Conservation (phyloP, 2,888 invertebrate genomes). For the Hyposoter didymator region DNA sequence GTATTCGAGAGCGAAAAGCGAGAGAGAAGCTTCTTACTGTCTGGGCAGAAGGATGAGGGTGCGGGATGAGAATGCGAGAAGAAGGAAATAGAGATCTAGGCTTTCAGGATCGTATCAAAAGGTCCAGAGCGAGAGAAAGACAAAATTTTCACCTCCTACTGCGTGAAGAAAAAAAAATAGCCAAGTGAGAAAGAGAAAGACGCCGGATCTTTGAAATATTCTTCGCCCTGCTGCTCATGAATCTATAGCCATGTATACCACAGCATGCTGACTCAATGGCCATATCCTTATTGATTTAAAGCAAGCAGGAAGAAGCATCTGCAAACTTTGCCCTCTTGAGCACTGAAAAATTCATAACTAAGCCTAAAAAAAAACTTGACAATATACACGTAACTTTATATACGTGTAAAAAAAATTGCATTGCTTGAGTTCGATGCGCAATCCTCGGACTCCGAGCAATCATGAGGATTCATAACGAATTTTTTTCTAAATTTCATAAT, state of each 20-base stretch:
- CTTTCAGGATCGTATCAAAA: conserved; percentile 58
- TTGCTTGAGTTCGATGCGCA: neutral
- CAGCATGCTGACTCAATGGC: conserved; percentile 72
- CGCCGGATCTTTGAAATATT: conserved; percentile 81
- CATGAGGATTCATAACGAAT: too few species aligned
- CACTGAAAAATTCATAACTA: conserved; percentile 44
- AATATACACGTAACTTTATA: neutral
- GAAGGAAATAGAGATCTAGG: conserved; percentile 51
- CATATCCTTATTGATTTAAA: conserved; percentile 83
- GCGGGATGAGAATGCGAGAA: conserved; percentile 60
- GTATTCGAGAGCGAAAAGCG: conserved; percentile 52
- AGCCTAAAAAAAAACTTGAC: conserved; percentile 8
- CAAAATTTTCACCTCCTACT: conserved; percentile 52
- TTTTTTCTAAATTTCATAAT: too few species aligned
- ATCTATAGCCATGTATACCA: conserved; percentile 48
- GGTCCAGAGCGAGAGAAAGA: conserved; percentile 49
- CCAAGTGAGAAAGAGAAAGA: conserved; percentile 56
- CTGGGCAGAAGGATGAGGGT: conserved; percentile 37
- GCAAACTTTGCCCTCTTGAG: conserved; percentile 42
- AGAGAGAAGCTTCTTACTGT: conserved; percentile 58
- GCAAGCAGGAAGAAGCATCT: conserved; percentile 73
- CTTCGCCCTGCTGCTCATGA: conserved; percentile 68
- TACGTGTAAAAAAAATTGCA: neutral
- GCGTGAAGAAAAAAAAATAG: conserved; percentile 11
- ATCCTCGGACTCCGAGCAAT: neutral